These are phyloP conservation scores for Beris morrisii DNA, from an alignment of 2,888 invertebrate genomes.

Conservation along the genomic window DNA sequence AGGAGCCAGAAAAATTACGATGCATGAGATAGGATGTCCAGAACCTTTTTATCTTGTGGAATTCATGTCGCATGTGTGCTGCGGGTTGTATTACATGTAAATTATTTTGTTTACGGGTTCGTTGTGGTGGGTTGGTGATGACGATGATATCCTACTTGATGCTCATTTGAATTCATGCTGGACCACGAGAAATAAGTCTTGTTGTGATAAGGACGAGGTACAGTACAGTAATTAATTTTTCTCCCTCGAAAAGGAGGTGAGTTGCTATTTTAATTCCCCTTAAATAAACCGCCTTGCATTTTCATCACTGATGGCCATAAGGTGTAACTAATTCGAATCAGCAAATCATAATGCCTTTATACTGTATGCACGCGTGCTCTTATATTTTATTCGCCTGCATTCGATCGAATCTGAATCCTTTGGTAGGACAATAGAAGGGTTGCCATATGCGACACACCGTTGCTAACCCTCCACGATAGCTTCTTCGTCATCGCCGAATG, in stretches of 20 bases:
- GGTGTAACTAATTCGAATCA: constrained; percentile 33
- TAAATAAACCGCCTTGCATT: constrained; percentile 2
- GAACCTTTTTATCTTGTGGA: too few relatives aligned
- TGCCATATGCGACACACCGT: constrained; percentile 9
- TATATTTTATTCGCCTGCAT: constrained; percentile 20
- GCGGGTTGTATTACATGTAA: too few relatives aligned
- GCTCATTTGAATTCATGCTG: too few relatives aligned
- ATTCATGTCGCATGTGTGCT: too few relatives aligned
- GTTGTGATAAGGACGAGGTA: too few relatives aligned
- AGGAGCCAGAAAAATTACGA: too few relatives aligned
- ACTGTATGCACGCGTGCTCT: constrained; percentile 25
- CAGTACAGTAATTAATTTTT: too few relatives aligned
- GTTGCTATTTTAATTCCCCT: constrained; percentile 16
- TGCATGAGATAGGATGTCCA: too few relatives aligned
- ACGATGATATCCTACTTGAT: too few relatives aligned
- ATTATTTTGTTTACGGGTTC: too few relatives aligned
- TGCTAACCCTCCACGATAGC: constrained; percentile 5
- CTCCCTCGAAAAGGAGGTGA: background rate
- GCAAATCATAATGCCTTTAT: constrained; percentile 30
- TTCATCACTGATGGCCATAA: constrained; percentile 17
- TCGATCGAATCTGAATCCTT: background rate
- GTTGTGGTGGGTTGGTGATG: too few relatives aligned
- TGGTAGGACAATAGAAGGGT: background rate
- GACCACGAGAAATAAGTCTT: too few relatives aligned
- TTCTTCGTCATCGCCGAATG: constrained; percentile 11